Evolutionary conservation across 2,888 invertebrate genomes (phyloP).

Genomic region (Ichneumoninae sp.): DNA sequence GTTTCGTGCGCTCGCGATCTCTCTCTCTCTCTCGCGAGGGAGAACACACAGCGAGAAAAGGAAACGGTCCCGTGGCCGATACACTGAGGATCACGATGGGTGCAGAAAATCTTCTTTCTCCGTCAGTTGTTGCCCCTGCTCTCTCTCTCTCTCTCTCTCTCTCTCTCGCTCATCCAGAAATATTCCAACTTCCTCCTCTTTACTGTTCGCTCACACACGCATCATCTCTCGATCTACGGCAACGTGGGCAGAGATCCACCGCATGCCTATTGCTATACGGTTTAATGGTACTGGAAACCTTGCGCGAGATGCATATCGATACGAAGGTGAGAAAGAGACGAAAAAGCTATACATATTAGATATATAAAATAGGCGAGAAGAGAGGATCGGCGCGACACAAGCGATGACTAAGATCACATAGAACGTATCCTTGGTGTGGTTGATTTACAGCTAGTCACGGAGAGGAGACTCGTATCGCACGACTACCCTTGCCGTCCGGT

Average conservation of each 20-base stretch:
- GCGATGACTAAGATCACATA: conserved; percentile 68
- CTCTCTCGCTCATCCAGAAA: conserved; percentile 1
- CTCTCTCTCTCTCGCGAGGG: conserved; percentile 25
- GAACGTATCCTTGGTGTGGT: conserved; percentile 72
- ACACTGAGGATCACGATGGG: conserved; percentile 46
- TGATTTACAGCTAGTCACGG: conserved; percentile 79
- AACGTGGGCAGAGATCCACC: conserved; percentile 61
- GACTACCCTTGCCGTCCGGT: conserved; percentile 61
- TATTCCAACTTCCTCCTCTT: conserved; percentile 58
- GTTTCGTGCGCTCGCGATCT: conserved; percentile 54
- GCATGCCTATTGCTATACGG: conserved; percentile 14
- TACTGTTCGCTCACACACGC: conserved; percentile 41
- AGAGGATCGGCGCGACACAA: conserved; percentile 61
- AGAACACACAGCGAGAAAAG: conserved; percentile 65
- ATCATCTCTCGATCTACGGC: conserved; percentile 31
- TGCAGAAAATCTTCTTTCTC: conserved; percentile 37
- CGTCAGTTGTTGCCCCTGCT: not conserved
- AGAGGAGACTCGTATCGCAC: conserved; percentile 64
- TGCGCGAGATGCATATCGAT: conserved; percentile 47
- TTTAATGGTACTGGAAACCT: conserved; percentile 3
- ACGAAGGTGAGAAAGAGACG: conserved; percentile 48
- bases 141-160: conserved; percentile 16
- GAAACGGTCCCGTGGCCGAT: conserved; percentile 74
- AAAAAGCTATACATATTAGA: not conserved
- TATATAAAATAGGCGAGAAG: conserved; percentile 38